Conservation (phyloP, 2,113 vertebrate species). For the Eclectus roratus region DNA sequence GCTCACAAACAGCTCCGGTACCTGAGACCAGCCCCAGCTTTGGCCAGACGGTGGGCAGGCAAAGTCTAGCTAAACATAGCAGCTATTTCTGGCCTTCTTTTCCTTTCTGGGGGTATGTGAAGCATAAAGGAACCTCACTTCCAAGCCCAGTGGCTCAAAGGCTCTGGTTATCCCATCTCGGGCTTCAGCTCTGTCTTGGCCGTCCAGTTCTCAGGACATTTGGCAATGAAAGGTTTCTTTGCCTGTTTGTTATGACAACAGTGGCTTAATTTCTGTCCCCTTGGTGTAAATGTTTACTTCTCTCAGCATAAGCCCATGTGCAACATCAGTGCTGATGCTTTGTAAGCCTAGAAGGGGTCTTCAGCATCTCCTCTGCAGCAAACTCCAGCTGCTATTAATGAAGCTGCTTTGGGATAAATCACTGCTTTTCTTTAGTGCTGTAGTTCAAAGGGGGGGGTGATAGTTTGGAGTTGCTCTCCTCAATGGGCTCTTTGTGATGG, state of each 20-base stretch:
- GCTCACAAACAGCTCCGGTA: conserved; percentile 7
- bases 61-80: neutral
- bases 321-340: neutral
- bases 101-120: neutral
- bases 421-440: accelerated
- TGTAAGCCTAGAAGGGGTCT: neutral
- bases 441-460: accelerated
- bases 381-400: neutral
- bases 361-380: neutral
- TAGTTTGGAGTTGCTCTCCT: neutral
- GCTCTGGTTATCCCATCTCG: neutral
- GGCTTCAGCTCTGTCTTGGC: neutral
- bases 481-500: neutral
- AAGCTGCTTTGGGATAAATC: neutral
- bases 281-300: neutral
- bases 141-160: neutral
- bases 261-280: neutral
- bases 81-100: neutral
- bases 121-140: neutral
- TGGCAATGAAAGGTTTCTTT: neutral
- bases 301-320: neutral
- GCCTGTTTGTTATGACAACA: neutral
- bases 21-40: neutral
- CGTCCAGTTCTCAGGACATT: accelerated
- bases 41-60: conserved; percentile 24